phyloP scores from a whole-genome alignment of 2,888 invertebrate genomes.

The Drosophila rellima region DNA sequence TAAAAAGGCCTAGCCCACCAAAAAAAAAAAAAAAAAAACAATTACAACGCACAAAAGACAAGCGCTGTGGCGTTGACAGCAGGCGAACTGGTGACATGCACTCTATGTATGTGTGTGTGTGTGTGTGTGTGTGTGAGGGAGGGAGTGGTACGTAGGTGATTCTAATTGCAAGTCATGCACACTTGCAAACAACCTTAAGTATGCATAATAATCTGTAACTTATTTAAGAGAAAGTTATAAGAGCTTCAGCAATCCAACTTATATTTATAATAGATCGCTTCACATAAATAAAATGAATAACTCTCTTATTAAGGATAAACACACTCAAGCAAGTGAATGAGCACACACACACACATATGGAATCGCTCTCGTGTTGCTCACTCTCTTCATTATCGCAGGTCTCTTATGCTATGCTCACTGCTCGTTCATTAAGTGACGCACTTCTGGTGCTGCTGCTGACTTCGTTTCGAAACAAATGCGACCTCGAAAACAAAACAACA shows the following conservation, averaged over 20 bases:
- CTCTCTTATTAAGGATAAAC: not conserved
- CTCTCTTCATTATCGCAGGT: constrained; percentile 1
- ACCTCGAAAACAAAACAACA: constrained; percentile 32
- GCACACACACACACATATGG: not conserved
- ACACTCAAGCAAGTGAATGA: not conserved
- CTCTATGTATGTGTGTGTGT: not conserved
- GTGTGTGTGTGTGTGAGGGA: constrained; percentile 6
- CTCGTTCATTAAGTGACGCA: constrained; percentile 9
- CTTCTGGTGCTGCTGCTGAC: constrained; percentile 14
- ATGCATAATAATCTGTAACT: not conserved
- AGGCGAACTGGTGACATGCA: constrained; percentile 35
- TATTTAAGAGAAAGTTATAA: constrained; percentile 1
- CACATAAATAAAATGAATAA: not conserved
- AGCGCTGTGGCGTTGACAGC: constrained; percentile 57
- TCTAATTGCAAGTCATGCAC: not conserved
- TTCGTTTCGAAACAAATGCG: constrained; percentile 32
- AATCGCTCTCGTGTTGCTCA: not conserved
- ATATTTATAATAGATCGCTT: not conserved
- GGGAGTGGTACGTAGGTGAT: not conserved
- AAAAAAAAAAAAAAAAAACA: constrained; percentile 30
- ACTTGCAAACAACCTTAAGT: not conserved
- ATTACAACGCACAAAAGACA: constrained; percentile 43
- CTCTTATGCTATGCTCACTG: not conserved
- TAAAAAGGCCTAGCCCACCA: constrained; percentile 50
- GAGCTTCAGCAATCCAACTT: not conserved